Base-by-base conservation (phyloP, 2,113 vertebrate species). In the Pangasianodon gigas region DNA sequence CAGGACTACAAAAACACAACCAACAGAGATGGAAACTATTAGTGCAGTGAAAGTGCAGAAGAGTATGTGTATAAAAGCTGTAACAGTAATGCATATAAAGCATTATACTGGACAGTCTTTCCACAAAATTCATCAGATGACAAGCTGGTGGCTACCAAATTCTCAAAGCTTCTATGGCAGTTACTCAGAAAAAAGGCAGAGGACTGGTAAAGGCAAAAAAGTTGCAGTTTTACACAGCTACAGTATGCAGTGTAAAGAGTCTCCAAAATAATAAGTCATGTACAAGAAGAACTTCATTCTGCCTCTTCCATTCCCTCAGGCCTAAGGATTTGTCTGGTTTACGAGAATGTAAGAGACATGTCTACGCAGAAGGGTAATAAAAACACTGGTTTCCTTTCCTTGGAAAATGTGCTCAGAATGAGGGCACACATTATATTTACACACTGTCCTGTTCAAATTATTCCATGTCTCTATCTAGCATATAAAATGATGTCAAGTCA, bases 11-110 rank as follows among this genome's bases (percentile, higher is more conserved):
- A 37, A 60, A 37, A 86, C 56, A 52, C 62, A 81, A 26, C 52
- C 54, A 46, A 56, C 13, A 84, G 37, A 60, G 84, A 71, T 65
- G 77, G 6, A 87, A 79, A 84, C 14, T 26, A 83, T 89, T 67
- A 84, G 87, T 91, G 69, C 67, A 87, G 37, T 86, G 60, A 67
- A 74, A 86, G 58, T 46, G 24, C 54, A 88, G 32, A 54, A 75
- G 44, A 75, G 3, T 48, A 41, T 46, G 37, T 87, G 80, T 29
- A 51, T 10, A 77, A 56, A 26, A 6, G 32, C 29, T 37, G 6
- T 77, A 60, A 44, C 52, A 85, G 51, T 69, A 13, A 44, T 83
- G 24, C 18, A 48, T 65, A 46, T 11, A 29, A 18, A n/a, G 26
- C 75, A 32, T 54, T 37, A 52, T 10, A 77, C 37, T 44, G 41